Conservation (phyloP, 23 tunicate genomes). For the Styela clava region DNA sequence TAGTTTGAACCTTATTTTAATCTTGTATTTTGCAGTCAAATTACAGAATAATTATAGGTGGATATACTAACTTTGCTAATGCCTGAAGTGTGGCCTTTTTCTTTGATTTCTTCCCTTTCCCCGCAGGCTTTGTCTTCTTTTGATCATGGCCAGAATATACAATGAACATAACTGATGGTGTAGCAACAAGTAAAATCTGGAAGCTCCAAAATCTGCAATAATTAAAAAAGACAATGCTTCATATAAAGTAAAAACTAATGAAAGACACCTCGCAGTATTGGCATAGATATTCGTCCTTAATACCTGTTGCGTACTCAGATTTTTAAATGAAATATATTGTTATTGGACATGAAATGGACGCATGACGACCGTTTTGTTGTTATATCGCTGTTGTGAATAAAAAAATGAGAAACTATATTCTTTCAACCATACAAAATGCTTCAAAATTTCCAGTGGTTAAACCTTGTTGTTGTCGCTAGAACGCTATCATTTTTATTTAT, state of each 20-base stretch:
- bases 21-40: no score
- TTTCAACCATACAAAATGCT: no score
- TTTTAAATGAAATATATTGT: background rate
- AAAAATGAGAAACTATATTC: no score
- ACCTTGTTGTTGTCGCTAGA: no score
- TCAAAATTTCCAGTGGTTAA: no score
- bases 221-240: background rate
- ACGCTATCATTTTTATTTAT: no score
- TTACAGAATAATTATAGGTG: no score
- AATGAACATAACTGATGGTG: conserved; percentile 92
- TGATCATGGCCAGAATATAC: conserved; percentile 89
- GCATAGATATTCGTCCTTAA: background rate
- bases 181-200: conserved; percentile 96
- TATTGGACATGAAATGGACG: no score
- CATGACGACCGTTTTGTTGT: no score
- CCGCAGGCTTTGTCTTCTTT: conserved; percentile 32
- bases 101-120: conserved; percentile 10
- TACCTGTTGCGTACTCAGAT: background rate
- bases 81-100: background rate
- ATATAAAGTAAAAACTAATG: background rate
- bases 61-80: background rate
- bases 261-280: background rate
- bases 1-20: no score
- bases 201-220: conserved; percentile 93
- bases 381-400: no score